These are phyloP conservation scores for Orchestes rusci DNA, from an alignment of 2,888 invertebrate genomes.

Conservation along the genomic window DNA sequence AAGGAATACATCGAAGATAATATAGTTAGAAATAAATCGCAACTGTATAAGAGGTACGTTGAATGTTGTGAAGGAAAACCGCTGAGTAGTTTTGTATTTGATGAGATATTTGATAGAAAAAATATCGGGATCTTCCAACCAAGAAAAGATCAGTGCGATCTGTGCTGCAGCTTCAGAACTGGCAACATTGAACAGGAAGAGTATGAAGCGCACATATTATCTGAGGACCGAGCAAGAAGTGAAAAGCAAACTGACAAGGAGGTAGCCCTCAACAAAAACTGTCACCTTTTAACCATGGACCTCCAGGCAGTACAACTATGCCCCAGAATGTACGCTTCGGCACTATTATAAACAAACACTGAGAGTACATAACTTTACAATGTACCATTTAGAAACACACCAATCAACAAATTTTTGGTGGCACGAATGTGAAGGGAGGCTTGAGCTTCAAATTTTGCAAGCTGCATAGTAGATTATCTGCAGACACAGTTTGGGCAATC, in stretches of 20 bases:
- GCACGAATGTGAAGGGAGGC: constrained; percentile 4
- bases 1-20: constrained; percentile 10
- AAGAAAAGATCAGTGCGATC: constrained; percentile 11
- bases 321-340: constrained; percentile 6
- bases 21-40: constrained; percentile 8
- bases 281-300: constrained; percentile 5
- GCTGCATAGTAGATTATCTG: constrained; percentile 8
- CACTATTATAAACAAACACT: constrained; percentile 8
- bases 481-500: constrained; percentile 6
- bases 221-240: constrained; percentile 5
- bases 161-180: constrained; percentile 4
- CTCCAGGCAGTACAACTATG: constrained; percentile 7
- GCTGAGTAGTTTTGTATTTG: constrained; percentile 4
- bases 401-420: constrained; percentile 7
- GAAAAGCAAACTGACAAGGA: constrained; percentile 9
- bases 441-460: constrained; percentile 8
- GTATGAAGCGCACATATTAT: constrained; percentile 5
- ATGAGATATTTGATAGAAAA: constrained; percentile 4
- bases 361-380: constrained; percentile 9
- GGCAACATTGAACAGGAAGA: constrained; percentile 5
- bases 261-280: neutral
- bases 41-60: constrained; percentile 10
- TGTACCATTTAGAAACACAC: constrained; percentile 9
- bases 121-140: constrained; percentile 6
- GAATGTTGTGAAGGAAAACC: constrained; percentile 7